Evolutionary conservation across 23 tunicate genomes (phyloP).

Genomic region (Aplidium turbinatum): DNA sequence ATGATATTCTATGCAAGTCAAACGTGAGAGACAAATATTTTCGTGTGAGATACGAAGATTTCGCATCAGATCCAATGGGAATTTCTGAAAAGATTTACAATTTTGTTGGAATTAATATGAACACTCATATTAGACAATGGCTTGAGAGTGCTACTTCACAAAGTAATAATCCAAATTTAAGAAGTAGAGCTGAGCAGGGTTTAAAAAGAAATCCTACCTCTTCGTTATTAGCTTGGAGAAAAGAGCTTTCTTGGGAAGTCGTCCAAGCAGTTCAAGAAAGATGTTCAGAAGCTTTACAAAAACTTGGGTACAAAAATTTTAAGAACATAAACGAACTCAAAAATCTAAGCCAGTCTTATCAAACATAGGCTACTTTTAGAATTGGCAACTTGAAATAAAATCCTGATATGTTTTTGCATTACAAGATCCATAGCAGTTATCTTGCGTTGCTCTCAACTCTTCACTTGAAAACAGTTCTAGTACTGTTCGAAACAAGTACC

Average conservation of each 20-base stretch:
- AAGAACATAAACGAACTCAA: too few relatives aligned
- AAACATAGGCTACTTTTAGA: too few relatives aligned
- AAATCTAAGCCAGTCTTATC: too few relatives aligned
- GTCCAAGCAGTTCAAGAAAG: constrained; percentile 9
- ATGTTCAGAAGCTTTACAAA: not conserved
- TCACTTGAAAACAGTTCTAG: too few relatives aligned
- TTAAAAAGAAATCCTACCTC: not conserved
- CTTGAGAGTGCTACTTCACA: not conserved
- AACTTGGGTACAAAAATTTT: constrained; percentile 10
- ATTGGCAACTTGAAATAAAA: too few relatives aligned
- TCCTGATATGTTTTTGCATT: too few relatives aligned
- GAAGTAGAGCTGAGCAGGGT: not conserved
- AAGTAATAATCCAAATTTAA: not conserved
- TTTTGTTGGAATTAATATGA: constrained; percentile 2
- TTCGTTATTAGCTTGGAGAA: not conserved
- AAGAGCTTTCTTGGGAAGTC: not conserved
- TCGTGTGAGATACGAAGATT: constrained; percentile 19
- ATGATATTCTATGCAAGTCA: not conserved
- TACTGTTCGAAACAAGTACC: too few relatives aligned
- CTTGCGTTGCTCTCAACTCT: too few relatives aligned
- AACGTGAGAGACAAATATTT: not conserved
- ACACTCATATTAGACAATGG: not conserved
- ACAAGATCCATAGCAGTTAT: too few relatives aligned
- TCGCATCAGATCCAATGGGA: constrained; percentile 8
- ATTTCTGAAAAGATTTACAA: constrained; percentile 1